Evolutionary conservation across 2,797 vertebrate species (phyloP), one percentile per base, ranked within the genome.

Genomic region (Lepus townsendii): DNA sequence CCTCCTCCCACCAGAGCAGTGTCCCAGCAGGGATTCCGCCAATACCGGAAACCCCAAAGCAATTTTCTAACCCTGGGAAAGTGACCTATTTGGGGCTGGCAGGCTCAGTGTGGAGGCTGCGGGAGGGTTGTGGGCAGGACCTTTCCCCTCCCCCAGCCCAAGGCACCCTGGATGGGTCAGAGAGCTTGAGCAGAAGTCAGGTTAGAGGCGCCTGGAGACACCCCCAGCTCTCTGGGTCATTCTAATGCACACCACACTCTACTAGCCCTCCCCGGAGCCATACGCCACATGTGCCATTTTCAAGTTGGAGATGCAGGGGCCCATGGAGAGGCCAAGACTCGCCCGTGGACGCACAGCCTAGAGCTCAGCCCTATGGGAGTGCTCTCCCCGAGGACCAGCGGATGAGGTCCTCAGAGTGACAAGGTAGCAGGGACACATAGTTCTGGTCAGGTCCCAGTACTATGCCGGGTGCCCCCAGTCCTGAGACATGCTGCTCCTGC

Each of bases 11-110:
- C 93, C 94, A 93, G 57, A 82, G 93, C 79, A 85, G 79, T 78
- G 38, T 97, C 65, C 65, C 82, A 80, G 30, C 42, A 97, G 95
- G 97, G 98, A 98, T 96, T 95, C 94, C 97, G 96, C 97, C 97
- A 94, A 85, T 96, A 32, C 96, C 76, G 52, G 97, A 97, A 97
- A 97, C 63, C 96, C 95, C 65, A 54, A 91, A 97, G 95, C 92
- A 97, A 95, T 96, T 91, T 97, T 22, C 16, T 82, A 97, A 96
- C 93, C 95, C 19, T 0, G 30, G 60, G 95, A 91, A 97, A 93
- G 94, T 95, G 95, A 87, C 68, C 87, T 93, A 35, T 22, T 95
- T 94, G 91, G 47, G 73, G 69, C 42, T 91, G 65, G 54, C 86
- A 80, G 69, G 50, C n/a, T 83, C 42, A 26, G 27, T 16, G 76